Base-by-base conservation (phyloP, 2,797 vertebrate species). In the Bradypus variegatus region DNA sequence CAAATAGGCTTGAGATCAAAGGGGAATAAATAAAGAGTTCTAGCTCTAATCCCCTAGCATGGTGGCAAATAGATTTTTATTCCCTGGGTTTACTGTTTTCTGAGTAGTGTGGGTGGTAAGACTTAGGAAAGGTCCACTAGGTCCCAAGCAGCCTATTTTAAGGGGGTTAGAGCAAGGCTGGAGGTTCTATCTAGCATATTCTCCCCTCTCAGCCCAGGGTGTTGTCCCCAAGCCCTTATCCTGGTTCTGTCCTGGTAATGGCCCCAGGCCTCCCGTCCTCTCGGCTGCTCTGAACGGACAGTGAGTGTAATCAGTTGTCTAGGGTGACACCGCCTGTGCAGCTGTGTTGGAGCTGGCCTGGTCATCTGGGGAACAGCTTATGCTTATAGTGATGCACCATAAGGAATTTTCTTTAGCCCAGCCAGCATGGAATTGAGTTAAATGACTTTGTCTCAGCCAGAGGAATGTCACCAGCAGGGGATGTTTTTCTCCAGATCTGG, bases 341-440 rank as follows among this genome's bases (percentile, higher is more conserved):
- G 93, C 92, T 86, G 53, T 41, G 89, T 16, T 62, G 77, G 82
- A 62, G 80, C 65, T 33, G 36, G 55, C 79, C 50, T 45, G 60
- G 87, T 84, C 92, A 94, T 93, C 94, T 95, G 94, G 89, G 93
- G 83, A 94, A 94, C 78, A 91, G 87, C 41, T 95, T 89, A 93
- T 1, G 87, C 41, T 95, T 89, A 93, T 1, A 27, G 48, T 29
- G n/a, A 64, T 12, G 1, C 0, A 12, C 89, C 91, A 18, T 27
- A 48, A 89, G 90, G 92, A 77, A 76, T 85, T 95, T 95, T 92
- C 93, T 73, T 78, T 69, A 85, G 91, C 13, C 67, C 53, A 67
- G 84, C 78, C 86, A 86, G 90, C 78, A 18, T 36, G 82, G 69
- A 69, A 58, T 76, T 38, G 41, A 84, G 65, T 25, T 55, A 82